Conservation (phyloP, 2,888 invertebrate species). For the Thera obeliscata region DNA sequence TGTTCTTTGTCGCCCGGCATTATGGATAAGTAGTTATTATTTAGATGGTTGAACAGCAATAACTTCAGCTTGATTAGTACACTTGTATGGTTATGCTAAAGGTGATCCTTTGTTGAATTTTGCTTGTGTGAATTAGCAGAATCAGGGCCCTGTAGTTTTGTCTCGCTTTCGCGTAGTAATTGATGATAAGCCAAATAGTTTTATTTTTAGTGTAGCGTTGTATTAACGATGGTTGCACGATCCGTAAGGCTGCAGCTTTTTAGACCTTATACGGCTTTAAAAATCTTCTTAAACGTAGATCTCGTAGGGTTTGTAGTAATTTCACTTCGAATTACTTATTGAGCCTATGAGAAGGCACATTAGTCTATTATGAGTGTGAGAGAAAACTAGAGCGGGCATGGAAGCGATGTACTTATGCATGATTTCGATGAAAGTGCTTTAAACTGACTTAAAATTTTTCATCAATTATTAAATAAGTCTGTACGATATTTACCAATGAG, state of each 20-base stretch:
- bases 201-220: constrained; percentile 63
- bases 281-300: constrained; percentile 56
- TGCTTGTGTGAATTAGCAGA: constrained; percentile 45
- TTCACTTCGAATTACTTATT: constrained; percentile 55
- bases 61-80: constrained; percentile 25
- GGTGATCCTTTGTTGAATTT: constrained; percentile 27
- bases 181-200: constrained; percentile 67
- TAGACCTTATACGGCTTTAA: constrained; percentile 57
- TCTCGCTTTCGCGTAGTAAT: constrained; percentile 62
- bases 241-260: constrained; percentile 77
- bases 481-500: constrained; percentile 35
- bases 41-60: constrained; percentile 19
- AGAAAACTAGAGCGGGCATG: constrained; percentile 47
- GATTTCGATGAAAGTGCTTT: constrained; percentile 35
- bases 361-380: constrained; percentile 53
- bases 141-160: constrained; percentile 48
- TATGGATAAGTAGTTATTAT: constrained; percentile 18
- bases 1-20: constrained; percentile 24
- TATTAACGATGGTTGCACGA: constrained; percentile 58
- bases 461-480: constrained; percentile 42
- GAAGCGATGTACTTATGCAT: constrained; percentile 43
- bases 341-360: constrained; percentile 61
- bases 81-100: constrained; percentile 29
- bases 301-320: constrained; percentile 64
- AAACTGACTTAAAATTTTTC: constrained; percentile 42